Evolutionary conservation across 2,888 invertebrate genomes (phyloP).

Genomic region (Chouioia cunea): DNA sequence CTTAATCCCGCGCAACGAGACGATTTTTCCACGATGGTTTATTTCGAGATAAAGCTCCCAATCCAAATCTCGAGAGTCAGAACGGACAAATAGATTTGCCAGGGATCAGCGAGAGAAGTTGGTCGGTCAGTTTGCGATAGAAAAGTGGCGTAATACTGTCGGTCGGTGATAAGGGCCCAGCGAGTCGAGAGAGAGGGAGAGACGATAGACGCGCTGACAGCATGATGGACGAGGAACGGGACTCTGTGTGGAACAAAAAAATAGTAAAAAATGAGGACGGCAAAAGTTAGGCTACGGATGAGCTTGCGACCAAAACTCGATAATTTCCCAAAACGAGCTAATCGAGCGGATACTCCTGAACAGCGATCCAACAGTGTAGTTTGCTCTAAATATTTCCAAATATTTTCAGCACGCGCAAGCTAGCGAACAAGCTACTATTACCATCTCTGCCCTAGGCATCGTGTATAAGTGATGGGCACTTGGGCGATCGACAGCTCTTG

Average conservation of each 20-base stretch:
- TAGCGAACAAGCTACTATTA: not conserved
- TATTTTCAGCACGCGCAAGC: not conserved
- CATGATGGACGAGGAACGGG: conserved; percentile 34
- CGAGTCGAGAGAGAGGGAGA: not conserved
- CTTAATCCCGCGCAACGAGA: conserved; percentile 7
- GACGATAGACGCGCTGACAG: conserved; percentile 32
- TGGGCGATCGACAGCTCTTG: no score
- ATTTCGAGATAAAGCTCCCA: not conserved
- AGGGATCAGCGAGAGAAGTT: no score
- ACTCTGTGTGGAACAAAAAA: conserved; percentile 1
- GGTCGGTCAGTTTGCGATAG: no score
- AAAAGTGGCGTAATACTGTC: not conserved
- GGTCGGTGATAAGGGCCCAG: conserved; percentile 4
- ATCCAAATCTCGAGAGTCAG: not conserved
- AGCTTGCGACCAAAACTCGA: conserved; percentile 11
- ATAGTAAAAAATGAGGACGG: conserved; percentile 15
- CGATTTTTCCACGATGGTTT: not conserved
- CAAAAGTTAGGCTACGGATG: conserved; percentile 6
- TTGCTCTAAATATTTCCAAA: not conserved
- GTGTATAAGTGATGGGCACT: no score
- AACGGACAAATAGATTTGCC: not conserved
- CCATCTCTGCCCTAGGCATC: no score
- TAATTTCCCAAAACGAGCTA: conserved; percentile 3
- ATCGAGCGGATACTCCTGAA: conserved; percentile 12
- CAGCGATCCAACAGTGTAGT: not conserved